Evolutionary conservation across 2,113 vertebrate species (phyloP), one percentile per base, ranked within the genome.

Genomic region (Indicator maculatus): DNA sequence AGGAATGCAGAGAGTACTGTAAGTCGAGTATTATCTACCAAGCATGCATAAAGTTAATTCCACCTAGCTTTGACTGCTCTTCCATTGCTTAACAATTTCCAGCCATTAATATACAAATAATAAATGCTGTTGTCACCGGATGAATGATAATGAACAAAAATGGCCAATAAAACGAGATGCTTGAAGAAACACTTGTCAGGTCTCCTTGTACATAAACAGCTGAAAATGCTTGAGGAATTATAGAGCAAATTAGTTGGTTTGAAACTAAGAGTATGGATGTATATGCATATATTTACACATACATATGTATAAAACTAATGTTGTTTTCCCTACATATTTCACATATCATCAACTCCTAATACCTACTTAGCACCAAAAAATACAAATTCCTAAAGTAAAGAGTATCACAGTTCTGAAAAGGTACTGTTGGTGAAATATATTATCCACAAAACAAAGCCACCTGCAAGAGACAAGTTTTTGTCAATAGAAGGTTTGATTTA

Each of bases 371-470:
- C 36, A 93, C 44, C 47, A 88, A 86, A 94, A 94, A 20, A 2
- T 21, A 15, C 31, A 78, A 77, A 58, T 83, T 93, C 67, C 74
- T 77, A 94, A 86, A 21, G 80, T 52, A 94, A 96, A 96, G 94
- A 72, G 78, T 56, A 69, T 8, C 53, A 72, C 8, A 65, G 23
- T 18, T 83, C 76, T 81, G 39, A 88, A 91, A 93, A 91, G 27
- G 41, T 52, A 96, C 50, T n/a, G 47, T 44, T 89, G 58, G 60
- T 39, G 30, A 91, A 41, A 91, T 91, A 71, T 78, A 95, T 96
- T 96, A 96, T 96, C 96, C 88, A 95, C 92, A 96, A 94, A 81
- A 79, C n/a, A 89, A 39, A 92, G 79, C 70, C 70, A 83, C 83
- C 59, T 88, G 76, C 55, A 88, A 95, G 73, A 94, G 45, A 18